phyloP scores from a whole-genome alignment of 2,113 vertebrate species.

The Dipodomys stephensi region DNA sequence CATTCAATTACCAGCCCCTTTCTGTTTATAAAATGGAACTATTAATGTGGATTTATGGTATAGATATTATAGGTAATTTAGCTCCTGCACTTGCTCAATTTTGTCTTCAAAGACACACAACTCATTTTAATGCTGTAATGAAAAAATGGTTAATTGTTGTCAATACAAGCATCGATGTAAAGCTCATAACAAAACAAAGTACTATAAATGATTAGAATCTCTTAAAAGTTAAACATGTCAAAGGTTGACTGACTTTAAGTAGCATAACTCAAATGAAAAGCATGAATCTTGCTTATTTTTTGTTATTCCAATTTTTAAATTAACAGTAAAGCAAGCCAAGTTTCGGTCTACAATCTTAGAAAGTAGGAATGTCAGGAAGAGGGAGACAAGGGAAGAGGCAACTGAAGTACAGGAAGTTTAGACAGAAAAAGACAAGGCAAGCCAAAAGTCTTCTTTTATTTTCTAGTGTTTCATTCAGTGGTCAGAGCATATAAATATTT shows the following conservation, averaged over 20 bases:
- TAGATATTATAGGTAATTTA: slow-evolving; percentile 16
- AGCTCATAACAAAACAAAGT: slow-evolving; percentile 83
- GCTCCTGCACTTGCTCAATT: slow-evolving; percentile 10
- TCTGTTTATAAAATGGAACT: slow-evolving; percentile 73
- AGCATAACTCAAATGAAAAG: slow-evolving; percentile 49
- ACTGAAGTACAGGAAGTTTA: background rate
- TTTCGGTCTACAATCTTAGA: slow-evolving; percentile 49
- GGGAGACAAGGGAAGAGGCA: background rate
- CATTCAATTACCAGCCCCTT: background rate
- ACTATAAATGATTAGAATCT: slow-evolving; percentile 86
- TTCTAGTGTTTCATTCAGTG: slow-evolving; percentile 23
- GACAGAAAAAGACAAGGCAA: slow-evolving; percentile 15
- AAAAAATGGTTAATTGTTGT: slow-evolving; percentile 62
- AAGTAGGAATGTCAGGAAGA: background rate
- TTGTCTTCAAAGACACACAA: slow-evolving; percentile 38
- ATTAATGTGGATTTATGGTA: slow-evolving; percentile 6
- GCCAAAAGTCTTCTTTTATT: slow-evolving; percentile 9
- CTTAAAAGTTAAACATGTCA: slow-evolving; percentile 83
- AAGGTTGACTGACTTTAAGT: slow-evolving; percentile 87
- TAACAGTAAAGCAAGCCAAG: slow-evolving; percentile 31
- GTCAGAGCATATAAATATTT: background rate
- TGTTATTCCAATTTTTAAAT: slow-evolving; percentile 30
- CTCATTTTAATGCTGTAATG: slow-evolving; percentile 21
- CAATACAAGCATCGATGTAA: slow-evolving; percentile 87
- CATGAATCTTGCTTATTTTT: slow-evolving; percentile 11